Percentiles rank a stretch among this genome's conserved stretches.
These are phyloP conservation scores for Drosophila truncata DNA, from an alignment of 1,140 invertebrate species.

Conservation along the genomic window DNA sequence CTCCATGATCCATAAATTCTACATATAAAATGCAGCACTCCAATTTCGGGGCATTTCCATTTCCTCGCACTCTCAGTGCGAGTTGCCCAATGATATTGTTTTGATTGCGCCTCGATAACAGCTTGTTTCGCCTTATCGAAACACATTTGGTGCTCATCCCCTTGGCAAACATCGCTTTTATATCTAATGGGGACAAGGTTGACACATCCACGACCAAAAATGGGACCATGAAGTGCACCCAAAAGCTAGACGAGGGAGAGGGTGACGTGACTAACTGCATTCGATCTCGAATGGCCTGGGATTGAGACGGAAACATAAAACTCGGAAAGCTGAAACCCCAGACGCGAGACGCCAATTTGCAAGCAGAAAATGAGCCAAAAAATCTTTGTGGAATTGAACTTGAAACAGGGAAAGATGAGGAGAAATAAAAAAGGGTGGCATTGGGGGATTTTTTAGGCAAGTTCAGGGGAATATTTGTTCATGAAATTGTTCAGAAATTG, in stretches of 20 bases:
- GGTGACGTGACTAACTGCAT: constrained; percentile 12
- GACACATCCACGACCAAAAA: constrained; percentile 58
- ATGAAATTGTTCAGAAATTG: neutral
- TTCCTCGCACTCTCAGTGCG: constrained; percentile 3
- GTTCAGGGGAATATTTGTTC: neutral
- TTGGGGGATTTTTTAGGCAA: too few relatives aligned
- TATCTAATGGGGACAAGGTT: constrained; percentile 77
- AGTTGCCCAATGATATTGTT: constrained; percentile 52
- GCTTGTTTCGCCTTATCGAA: constrained; percentile 68
- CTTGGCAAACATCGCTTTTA: constrained; percentile 12
- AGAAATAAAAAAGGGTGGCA: neutral
- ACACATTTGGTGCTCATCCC: constrained; percentile 65
- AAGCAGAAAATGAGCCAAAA: neutral
- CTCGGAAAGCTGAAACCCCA: constrained; percentile 51
- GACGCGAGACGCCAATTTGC: constrained; percentile 38
- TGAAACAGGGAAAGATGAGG: constrained; percentile 12
- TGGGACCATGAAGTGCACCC: constrained; percentile 49
- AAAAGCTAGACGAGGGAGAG: neutral
- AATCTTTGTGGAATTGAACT: constrained; percentile 17
- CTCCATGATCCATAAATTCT: constrained; percentile 6
- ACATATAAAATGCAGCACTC: constrained; percentile 32
- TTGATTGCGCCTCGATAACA: constrained; percentile 74
- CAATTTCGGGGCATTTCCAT: constrained; percentile 9
- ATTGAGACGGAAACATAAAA: constrained; percentile 50
- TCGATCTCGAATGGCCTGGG: constrained; percentile 23